A percentile compares a stretch with the other conserved stretches of the same genome.
Evolutionary conservation across 2,888 invertebrate species (phyloP).

Genomic region (Andrena haemorrhoa): DNA sequence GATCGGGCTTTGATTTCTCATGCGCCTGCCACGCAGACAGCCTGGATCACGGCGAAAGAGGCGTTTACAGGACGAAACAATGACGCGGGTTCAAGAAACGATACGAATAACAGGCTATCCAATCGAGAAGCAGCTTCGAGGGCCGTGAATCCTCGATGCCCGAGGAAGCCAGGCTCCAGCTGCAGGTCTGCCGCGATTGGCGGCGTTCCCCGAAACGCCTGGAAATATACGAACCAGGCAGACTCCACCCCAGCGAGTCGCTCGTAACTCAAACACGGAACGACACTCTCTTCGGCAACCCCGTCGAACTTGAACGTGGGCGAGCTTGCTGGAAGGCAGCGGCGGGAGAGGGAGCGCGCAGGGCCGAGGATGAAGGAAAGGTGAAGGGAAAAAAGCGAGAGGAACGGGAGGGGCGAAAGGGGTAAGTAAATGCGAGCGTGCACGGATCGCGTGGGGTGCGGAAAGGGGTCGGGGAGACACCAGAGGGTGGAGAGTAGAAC

Average conservation of each 20-base stretch:
- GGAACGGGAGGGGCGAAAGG: slow-evolving; percentile 21
- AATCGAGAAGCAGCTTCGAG: not conserved
- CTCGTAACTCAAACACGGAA: slow-evolving; percentile 65
- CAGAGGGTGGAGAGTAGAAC: slow-evolving; percentile 2
- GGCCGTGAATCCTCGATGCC: not conserved
- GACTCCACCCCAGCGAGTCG: slow-evolving; percentile 35
- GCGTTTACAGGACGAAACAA: too few species aligned
- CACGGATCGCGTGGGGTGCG: slow-evolving; percentile 25
- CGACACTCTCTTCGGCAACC: slow-evolving; percentile 41
- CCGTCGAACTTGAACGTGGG: slow-evolving; percentile 23
- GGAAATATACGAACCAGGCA: slow-evolving; percentile 60
- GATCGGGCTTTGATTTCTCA: too few species aligned
- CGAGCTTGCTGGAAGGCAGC: slow-evolving; percentile 8
- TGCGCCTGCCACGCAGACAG: too few species aligned
- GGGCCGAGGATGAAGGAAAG: slow-evolving; percentile 27
- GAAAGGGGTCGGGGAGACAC: not conserved
- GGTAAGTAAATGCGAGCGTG: slow-evolving; percentile 43
- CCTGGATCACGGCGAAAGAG: too few species aligned
- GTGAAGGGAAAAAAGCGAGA: slow-evolving; percentile 2
- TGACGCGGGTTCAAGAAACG: not conserved
- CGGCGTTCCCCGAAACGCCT: slow-evolving; percentile 1
- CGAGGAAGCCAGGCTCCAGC: not conserved
- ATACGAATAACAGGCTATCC: not conserved
- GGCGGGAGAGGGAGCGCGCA: slow-evolving; percentile 23
- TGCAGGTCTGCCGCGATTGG: not conserved